A percentile compares a stretch with the other conserved stretches of the same genome.
phyloP scores from a whole-genome alignment of 2,113 vertebrate genomes.

The Dipodomys stephensi region DNA sequence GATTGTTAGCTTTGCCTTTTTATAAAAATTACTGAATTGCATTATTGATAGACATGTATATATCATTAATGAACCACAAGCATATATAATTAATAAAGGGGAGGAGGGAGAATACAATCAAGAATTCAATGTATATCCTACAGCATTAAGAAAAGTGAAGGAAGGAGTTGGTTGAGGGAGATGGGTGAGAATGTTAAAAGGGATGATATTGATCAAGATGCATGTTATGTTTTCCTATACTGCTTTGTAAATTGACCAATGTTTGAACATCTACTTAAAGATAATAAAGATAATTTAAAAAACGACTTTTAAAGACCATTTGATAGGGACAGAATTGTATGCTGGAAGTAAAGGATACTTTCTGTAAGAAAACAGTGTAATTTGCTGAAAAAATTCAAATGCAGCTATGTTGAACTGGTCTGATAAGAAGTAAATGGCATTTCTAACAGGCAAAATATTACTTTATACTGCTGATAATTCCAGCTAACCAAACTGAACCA shows the following conservation, averaged over 20 bases:
- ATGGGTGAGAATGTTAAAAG: too few species aligned
- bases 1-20: background rate
- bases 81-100: too few species aligned
- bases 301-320: background rate
- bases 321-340: background rate
- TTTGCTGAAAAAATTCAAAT: background rate
- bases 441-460: background rate
- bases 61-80: too few species aligned
- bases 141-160: too few species aligned
- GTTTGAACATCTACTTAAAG: too few species aligned
- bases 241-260: too few species aligned
- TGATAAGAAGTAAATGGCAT: background rate
- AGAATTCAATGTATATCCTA: too few species aligned
- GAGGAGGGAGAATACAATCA: too few species aligned
- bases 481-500: slow-evolving; percentile 14
- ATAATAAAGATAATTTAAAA: too few species aligned
- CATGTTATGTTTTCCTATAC: too few species aligned
- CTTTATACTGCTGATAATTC: background rate
- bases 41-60: background rate
- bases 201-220: too few species aligned
- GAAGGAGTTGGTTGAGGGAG: too few species aligned
- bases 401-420: background rate
- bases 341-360: slow-evolving; percentile 34
- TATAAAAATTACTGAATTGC: background rate
- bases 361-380: background rate